phyloP scores from a whole-genome alignment of 1,140 invertebrate species.

The Pemphigus obesinymphae region DNA sequence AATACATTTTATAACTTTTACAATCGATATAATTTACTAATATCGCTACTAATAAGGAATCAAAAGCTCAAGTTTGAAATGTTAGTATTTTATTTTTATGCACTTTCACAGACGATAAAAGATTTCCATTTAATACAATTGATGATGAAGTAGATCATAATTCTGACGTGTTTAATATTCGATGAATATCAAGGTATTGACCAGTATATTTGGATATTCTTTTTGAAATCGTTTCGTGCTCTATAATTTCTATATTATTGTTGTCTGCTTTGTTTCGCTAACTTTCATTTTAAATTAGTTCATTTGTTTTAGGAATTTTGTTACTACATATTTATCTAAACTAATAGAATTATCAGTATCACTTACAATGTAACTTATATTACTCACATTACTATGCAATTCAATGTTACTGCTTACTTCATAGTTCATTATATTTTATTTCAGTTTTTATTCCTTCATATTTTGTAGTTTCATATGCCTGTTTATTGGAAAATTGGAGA shows the following conservation, averaged over 20 bases:
- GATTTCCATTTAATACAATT: background rate
- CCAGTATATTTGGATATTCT: background rate
- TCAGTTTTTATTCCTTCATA: background rate
- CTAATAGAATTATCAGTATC: background rate
- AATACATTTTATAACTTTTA: background rate
- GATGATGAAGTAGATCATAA: background rate
- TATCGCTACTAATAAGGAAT: background rate
- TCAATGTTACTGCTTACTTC: background rate
- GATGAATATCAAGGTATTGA: background rate
- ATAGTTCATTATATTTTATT: background rate
- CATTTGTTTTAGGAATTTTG: background rate
- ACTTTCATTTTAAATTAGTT: background rate
- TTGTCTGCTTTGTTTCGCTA: background rate
- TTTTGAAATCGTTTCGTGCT: background rate
- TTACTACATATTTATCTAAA: background rate
- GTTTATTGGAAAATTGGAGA: background rate
- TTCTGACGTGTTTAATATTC: background rate
- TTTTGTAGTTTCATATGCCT: background rate
- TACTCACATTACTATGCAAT: no score
- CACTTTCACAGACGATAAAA: background rate
- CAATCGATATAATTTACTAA: background rate
- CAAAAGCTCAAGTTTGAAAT: background rate
- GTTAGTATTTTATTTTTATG: background rate
- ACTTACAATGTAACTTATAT: no score
- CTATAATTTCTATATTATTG: background rate